These are phyloP conservation scores for Pteronotus mesoamericanus DNA, from an alignment of 2,797 vertebrate genomes.

Conservation along the genomic window DNA sequence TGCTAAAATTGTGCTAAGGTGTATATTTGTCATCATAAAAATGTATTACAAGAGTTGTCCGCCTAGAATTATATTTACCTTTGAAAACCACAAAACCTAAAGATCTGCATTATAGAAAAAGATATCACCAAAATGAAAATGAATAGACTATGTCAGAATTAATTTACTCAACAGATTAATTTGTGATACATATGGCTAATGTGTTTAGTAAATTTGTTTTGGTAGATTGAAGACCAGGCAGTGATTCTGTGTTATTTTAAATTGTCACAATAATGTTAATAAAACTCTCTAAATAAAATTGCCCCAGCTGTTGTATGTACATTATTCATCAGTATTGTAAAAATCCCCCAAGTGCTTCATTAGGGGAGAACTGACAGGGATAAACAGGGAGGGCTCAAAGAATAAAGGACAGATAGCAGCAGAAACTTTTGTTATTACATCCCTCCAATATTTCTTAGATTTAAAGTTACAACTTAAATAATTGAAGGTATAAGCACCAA, in stretches of 20 bases:
- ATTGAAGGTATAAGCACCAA: background rate
- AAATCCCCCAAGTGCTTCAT: background rate
- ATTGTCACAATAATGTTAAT: background rate
- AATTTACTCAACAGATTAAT: background rate
- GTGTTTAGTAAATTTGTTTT: background rate
- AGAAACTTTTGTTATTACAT: background rate
- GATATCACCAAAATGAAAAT: slow-evolving; percentile 5
- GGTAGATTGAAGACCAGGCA: background rate
- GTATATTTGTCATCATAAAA: background rate
- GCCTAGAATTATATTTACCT: background rate
- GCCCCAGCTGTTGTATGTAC: background rate
- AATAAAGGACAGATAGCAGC: background rate
- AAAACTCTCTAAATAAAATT: slow-evolving; percentile 17
- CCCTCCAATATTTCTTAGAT: background rate
- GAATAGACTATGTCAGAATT: background rate
- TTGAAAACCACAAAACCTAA: background rate
- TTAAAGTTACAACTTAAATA: background rate
- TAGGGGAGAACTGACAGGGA: background rate
- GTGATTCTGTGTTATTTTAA: slow-evolving; percentile 16
- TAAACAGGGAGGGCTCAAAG: background rate
- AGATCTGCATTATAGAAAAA: background rate
- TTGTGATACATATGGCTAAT: background rate
- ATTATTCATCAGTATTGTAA: background rate
- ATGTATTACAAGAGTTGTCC: background rate
- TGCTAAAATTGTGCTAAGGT: slow-evolving; percentile 48